Evolutionary conservation across 2,888 invertebrate genomes (phyloP), one percentile per base, ranked within the genome.

Genomic region (Deilephila elpenor): DNA sequence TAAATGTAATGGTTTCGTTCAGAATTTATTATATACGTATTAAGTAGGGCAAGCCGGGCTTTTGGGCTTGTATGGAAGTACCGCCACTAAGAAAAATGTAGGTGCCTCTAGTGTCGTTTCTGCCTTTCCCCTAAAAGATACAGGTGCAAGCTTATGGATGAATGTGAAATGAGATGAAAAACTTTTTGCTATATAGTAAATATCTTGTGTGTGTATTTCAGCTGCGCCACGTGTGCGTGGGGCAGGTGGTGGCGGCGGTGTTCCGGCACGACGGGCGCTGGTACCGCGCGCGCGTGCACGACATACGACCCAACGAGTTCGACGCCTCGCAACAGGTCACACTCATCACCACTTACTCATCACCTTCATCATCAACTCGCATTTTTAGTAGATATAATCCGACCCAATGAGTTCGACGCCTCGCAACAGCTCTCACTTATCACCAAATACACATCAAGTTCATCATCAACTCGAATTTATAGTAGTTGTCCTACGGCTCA

Each of bases 191-290:
- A 44, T 44, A 14, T 11, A 44, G 37, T 37, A n/a, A 67, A n/a
- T 17, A 4, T 14, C 1, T 4, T 19, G 14, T 19, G 8, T 56
- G 11, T 59, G 6, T 25, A 5, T 70, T 56, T 0, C 62, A 96
- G 94, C 82, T 97, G 72, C 88, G 90, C 0, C 91, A 93, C 71
- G 95, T 96, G 72, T 91, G 92, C 70, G 93, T 96, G 74, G 98
- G 98, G 0, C 97, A 98, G 89, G 96, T 98, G 76, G 98, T 98
- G 19, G 98, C 98, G 25, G 98, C 98, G 0, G 96, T 97, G 82
- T 98, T 97, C 88, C 95, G 96, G n/a, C 96, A 96, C 85, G 98
- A 98, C 89, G 95, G 96, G 14, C 97, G 97, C 87, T 98, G 98
- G 98, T 98, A 97, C 89, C 95, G 97, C 79, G 95, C 95, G 32